phyloP scores from a whole-genome alignment of 2,888 invertebrate species.

The Chrysolina haemoptera region DNA sequence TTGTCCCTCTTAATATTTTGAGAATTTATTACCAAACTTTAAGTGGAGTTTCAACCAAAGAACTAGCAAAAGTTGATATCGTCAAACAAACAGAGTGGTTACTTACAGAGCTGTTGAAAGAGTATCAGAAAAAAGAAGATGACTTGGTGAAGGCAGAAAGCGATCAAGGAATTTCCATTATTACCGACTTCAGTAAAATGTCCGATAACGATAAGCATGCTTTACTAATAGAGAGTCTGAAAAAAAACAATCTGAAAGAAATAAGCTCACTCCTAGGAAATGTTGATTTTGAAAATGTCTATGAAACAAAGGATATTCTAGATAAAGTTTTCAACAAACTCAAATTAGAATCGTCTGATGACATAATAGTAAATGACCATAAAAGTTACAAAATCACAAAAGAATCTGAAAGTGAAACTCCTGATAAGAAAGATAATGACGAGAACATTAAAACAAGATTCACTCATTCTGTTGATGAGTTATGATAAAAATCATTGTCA shows the following conservation, averaged over 20 bases:
- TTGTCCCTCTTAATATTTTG: slow-evolving; percentile 65
- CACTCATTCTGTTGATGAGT: slow-evolving; percentile 53
- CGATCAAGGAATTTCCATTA: slow-evolving; percentile 34
- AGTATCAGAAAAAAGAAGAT: slow-evolving; percentile 61
- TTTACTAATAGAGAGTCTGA: slow-evolving; percentile 37
- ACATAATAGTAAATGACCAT: slow-evolving; percentile 50
- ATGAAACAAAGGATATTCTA: slow-evolving; percentile 47
- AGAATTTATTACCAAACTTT: slow-evolving; percentile 66
- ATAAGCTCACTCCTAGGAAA: slow-evolving; percentile 55
- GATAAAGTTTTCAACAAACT: slow-evolving; percentile 49
- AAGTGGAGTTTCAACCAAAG: slow-evolving; percentile 60
- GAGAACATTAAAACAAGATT: slow-evolving; percentile 50
- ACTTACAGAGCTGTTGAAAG: slow-evolving; percentile 61
- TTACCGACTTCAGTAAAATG: slow-evolving; percentile 48
- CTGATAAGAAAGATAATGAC: slow-evolving; percentile 36
- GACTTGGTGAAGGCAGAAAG: slow-evolving; percentile 57
- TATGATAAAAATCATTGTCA: slow-evolving; percentile 49
- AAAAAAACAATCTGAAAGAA: slow-evolving; percentile 49
- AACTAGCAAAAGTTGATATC: slow-evolving; percentile 59
- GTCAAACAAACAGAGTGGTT: slow-evolving; percentile 66
- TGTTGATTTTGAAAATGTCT: slow-evolving; percentile 50
- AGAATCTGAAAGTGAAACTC: slow-evolving; percentile 28
- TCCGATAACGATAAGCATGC: slow-evolving; percentile 52
- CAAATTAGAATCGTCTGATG: slow-evolving; percentile 48
- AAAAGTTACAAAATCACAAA: slow-evolving; percentile 39